phyloP scores from a whole-genome alignment of 2,888 invertebrate genomes.

The Andrena camellia region DNA sequence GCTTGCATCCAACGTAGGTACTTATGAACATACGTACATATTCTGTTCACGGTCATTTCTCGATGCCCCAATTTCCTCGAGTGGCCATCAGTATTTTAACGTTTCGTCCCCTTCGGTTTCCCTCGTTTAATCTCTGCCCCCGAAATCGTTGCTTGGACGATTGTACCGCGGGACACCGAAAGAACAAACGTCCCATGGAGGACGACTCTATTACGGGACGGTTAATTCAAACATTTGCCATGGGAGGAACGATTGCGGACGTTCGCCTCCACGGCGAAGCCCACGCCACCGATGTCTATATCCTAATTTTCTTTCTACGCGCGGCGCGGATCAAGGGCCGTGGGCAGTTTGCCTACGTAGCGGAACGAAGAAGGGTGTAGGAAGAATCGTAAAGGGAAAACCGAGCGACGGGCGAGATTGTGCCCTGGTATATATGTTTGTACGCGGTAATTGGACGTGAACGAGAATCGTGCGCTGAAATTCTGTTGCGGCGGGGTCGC shows the following conservation, averaged over 20 bases:
- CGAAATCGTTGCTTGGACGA: conserved; percentile 14
- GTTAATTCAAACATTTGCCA: conserved; percentile 58
- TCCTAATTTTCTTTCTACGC: conserved; percentile 69
- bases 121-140: background rate
- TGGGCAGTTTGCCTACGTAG: conserved; percentile 67
- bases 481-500: conserved; percentile 40
- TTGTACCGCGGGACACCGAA: conserved; percentile 20
- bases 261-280: conserved; percentile 30
- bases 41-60: background rate
- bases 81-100: conserved; percentile 14
- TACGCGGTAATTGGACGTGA: conserved; percentile 66
- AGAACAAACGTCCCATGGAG: background rate
- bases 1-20: background rate
- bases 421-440: conserved; percentile 48
- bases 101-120: background rate
- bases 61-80: conserved; percentile 4
- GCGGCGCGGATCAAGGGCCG: conserved; percentile 48
- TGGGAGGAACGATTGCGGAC: conserved; percentile 24
- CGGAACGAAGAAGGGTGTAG: conserved; percentile 55
- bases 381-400: conserved; percentile 52
- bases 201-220: conserved; percentile 21
- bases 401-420: conserved; percentile 23
- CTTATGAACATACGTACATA: background rate
- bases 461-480: conserved; percentile 68
- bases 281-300: conserved; percentile 44